Evolutionary conservation across 2,113 vertebrate genomes (phyloP), one percentile per base, ranked within the genome.

Genomic region (Callopanchax toddi): DNA sequence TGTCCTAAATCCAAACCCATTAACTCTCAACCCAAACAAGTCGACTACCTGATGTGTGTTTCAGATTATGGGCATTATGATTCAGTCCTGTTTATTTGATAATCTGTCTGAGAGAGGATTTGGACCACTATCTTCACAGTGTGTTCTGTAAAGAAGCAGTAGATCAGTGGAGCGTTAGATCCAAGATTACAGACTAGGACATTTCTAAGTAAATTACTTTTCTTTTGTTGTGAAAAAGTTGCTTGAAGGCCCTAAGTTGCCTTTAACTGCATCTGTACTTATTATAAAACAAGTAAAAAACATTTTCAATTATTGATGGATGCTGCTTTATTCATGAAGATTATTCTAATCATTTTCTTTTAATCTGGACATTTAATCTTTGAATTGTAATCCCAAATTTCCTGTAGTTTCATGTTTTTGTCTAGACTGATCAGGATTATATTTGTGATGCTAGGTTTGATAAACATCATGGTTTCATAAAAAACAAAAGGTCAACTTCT

Each of bases 1-100:
- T 76, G 64, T 71, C 74, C 79, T 74, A 69, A 73, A 83, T 79
- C 71, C 79, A 79, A 76, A 77, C 60, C 78, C 71, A 76, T 85
- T 78, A 80, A 74, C 64, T 78, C 60, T 68, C 58, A 68, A 53
- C 74, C 53, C 63, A 72, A 81, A 83, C 54, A 50, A 67, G 74
- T 70, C 66, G 67, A 67, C 67, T 48, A 54, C 72, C 58, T 44
- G 67, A 67, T 80, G 67, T 62, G 59, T 37, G 60, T 55, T 36
- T 59, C 48, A 76, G 80, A 85, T 82, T 80, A 67, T 29, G 21
- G 58, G 66, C 53, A 17, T 76, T 59, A 75, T 62, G 66, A 85
- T 66, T 74, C 73, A 61, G 32, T 34, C 49, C 65, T 65, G 79
- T 83, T 83, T 85, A 36, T 77, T 70, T 49, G 62, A 32, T 80